Evolutionary conservation across 2,888 invertebrate species (phyloP).

Genomic region (Caenorhabditis imperialis): DNA sequence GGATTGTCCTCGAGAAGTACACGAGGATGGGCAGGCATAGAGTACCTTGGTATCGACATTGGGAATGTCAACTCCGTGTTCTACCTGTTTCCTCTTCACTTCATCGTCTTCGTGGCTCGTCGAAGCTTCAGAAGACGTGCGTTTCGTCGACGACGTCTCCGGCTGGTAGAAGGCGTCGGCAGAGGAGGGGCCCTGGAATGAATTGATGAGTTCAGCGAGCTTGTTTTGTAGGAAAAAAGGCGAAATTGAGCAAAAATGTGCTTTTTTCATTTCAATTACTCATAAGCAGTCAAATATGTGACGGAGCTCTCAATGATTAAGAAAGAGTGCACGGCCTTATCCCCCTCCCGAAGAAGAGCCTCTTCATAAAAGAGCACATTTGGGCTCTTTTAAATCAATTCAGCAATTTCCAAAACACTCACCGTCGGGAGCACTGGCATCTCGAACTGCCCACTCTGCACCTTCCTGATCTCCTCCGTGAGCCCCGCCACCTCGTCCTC

Average conservation of each 20-base stretch:
- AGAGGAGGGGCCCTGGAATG: conserved; percentile 54
- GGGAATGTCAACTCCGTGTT: conserved; percentile 55
- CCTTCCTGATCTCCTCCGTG: conserved; percentile 50
- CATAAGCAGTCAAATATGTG: too few relatives aligned
- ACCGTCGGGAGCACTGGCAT: conserved; percentile 51
- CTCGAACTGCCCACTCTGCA: conserved; percentile 40
- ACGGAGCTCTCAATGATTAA: too few relatives aligned
- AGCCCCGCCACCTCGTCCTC: conserved; percentile 55
- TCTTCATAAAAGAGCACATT: too few relatives aligned
- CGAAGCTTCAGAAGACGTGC: background rate
- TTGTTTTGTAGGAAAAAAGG: too few relatives aligned
- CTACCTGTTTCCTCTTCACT: conserved; percentile 32
- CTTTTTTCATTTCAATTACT: too few relatives aligned
- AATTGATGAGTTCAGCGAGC: too few relatives aligned
- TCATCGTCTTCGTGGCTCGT: background rate
- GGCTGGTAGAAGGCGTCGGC: conserved; percentile 54
- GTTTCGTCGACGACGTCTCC: background rate
- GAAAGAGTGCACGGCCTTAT: too few relatives aligned
- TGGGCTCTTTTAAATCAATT: too few relatives aligned
- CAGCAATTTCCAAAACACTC: too few relatives aligned
- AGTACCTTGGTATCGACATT: conserved; percentile 54
- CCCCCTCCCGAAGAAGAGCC: too few relatives aligned
- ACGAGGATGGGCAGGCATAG: background rate
- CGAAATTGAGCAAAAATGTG: too few relatives aligned
- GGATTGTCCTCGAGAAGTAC: too few relatives aligned